Base-by-base conservation (phyloP, 2,888 invertebrate genomes). In the Synergus gifuensis region DNA sequence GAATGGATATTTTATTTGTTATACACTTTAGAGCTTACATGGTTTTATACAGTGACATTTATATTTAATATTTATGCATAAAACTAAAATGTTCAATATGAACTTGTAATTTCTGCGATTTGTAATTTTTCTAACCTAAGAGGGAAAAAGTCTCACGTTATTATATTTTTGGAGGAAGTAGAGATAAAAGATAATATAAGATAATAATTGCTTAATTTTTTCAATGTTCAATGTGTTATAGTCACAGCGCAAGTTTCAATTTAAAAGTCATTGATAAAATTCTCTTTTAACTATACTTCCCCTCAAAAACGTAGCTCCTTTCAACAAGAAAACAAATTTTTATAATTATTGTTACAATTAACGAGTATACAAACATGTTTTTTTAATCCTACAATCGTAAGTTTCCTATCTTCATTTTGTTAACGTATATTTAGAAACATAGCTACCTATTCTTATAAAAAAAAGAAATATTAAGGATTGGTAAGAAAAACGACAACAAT, bases 21-120 rank as follows among this genome's bases (percentile, higher is more conserved):
- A 46, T 67, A 46, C n/a, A 60, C 9, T 60, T 22, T 49, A 67
- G 46, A 69, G 28, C 49, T 28, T 54, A 69, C 49, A 69, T 22
- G 22, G 1, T n/a, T 40, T 54, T 73, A 49, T 54, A 54, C 73
- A 73, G 36, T 54, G 49, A 73, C 73, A 73, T 22, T 18, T n/a
- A 36, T 69, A 67, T 46, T 49, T 18, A 66, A 62, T 76, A 69
- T 22, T 69, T 79, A 69, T 63, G 49, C 78, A 66, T 40, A 58
- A 76, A 44, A 62, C n/a, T 63, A 73, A 46, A 77, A 18, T 79
- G 69, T 81, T 81, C 79, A 78, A 81, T 78, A 73, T 78, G 76
- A 78, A 81, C 81, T 81, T 44, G 14, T 44, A 40, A 67, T 64
- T 79, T 69, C 46, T 69, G 49, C 69, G 69, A 28, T 69, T 69